phyloP scores from a whole-genome alignment of 2,113 vertebrate species.

The Clupea harengus region DNA sequence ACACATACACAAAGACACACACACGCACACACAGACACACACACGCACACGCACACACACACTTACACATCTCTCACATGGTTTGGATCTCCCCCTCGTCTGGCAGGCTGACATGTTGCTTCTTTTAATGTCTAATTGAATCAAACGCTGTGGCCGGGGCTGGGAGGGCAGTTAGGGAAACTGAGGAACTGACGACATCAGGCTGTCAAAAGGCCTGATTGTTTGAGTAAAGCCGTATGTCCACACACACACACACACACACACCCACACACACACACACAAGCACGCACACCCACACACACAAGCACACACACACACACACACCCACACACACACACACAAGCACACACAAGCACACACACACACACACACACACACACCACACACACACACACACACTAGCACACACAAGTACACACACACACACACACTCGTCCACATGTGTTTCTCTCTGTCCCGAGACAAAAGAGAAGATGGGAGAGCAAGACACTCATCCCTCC shows the following conservation, averaged over 20 bases:
- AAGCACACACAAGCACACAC: too few relatives aligned
- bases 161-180: conserved; percentile 29
- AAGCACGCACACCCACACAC: too few relatives aligned
- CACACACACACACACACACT: too few relatives aligned
- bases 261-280: too few relatives aligned
- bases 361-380: too few relatives aligned
- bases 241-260: not conserved
- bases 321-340: too few relatives aligned
- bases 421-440: conserved; percentile 37
- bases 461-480: conserved; percentile 35
- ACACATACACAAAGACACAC: not conserved
- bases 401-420: too few relatives aligned
- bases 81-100: conserved; percentile 22
- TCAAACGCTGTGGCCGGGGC: conserved; percentile 17
- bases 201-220: conserved; percentile 30
- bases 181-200: conserved; percentile 14
- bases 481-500: not conserved
- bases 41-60: conserved; percentile 29
- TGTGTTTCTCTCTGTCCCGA: conserved; percentile 27
- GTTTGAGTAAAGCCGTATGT: conserved; percentile 55
- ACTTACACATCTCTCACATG: conserved; percentile 25
- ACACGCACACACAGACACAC: conserved; percentile 18
- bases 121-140: conserved; percentile 33
- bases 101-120: conserved; percentile 21
- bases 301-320: too few relatives aligned